Conservation (phyloP, 2,113 vertebrate species). For the Ctenomys sociabilis region DNA sequence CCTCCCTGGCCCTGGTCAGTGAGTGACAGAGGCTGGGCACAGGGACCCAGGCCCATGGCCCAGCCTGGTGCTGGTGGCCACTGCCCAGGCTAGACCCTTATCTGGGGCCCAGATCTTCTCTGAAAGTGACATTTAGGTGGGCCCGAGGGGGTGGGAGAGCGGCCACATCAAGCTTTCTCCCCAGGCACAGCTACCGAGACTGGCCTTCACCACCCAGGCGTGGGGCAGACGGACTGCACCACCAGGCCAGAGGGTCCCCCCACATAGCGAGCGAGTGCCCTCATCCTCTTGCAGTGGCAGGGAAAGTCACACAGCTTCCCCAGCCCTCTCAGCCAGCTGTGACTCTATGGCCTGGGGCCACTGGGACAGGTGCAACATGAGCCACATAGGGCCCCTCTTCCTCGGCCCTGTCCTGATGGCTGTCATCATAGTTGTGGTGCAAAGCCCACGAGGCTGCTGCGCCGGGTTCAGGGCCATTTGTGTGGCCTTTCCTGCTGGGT, state of each 20-base stretch:
- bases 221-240: no score
- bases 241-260: no score
- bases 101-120: background rate
- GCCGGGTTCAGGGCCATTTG: background rate
- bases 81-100: background rate
- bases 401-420: background rate
- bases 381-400: background rate
- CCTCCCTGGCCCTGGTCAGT: background rate
- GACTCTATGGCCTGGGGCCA: background rate
- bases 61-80: background rate
- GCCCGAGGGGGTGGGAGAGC: no score
- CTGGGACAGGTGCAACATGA: background rate
- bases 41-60: background rate
- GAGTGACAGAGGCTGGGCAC: background rate
- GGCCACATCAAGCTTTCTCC: no score
- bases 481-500: background rate
- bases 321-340: background rate
- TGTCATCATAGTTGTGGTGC: background rate
- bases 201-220: no score
- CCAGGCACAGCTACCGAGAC: no score
- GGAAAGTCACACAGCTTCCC: no score
- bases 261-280: no score
- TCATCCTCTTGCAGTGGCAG: no score
- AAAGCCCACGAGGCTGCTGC: background rate
- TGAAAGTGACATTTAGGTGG: no score